These are phyloP conservation scores for Strigamia crassipes DNA, from an alignment of 2,888 invertebrate genomes.

Conservation along the genomic window DNA sequence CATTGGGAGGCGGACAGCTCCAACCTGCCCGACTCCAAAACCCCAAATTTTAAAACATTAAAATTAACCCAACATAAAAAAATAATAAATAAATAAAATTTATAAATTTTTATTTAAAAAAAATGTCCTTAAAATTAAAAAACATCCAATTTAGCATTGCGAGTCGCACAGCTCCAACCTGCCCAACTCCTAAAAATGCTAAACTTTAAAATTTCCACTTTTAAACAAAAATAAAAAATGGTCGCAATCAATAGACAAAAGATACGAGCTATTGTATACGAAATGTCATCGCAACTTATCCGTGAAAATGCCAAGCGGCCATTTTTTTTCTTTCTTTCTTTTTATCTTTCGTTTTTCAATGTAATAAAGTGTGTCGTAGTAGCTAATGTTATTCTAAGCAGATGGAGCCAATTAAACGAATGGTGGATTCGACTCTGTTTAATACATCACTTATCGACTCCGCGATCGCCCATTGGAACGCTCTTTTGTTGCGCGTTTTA, in stretches of 20 bases:
- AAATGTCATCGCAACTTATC: slow-evolving; percentile 12
- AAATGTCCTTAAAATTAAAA: too few species aligned
- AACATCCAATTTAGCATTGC: too few species aligned
- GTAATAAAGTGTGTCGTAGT: not conserved
- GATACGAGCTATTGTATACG: not conserved
- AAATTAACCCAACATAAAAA: too few species aligned
- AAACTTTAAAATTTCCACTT: too few species aligned
- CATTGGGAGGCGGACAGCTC: too few species aligned
- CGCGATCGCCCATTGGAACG: not conserved
- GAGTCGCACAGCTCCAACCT: too few species aligned
- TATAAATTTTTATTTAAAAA: too few species aligned
- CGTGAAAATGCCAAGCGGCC: not conserved
- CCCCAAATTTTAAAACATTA: too few species aligned
- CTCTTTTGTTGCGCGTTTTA: not conserved
- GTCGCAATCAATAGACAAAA: slow-evolving; percentile 11
- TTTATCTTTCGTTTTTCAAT: not conserved
- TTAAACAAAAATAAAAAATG: not conserved
- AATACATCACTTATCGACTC: slow-evolving; percentile 3
- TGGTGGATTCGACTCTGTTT: not conserved
- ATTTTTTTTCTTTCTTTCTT: not conserved
- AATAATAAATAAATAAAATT: too few species aligned
- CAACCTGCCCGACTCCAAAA: too few species aligned
- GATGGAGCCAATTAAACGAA: not conserved
- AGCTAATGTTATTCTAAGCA: not conserved
- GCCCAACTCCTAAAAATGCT: too few species aligned